Evolutionary conservation across 2,113 vertebrate species (phyloP).

Genomic region (Recurvirostra avosetta): DNA sequence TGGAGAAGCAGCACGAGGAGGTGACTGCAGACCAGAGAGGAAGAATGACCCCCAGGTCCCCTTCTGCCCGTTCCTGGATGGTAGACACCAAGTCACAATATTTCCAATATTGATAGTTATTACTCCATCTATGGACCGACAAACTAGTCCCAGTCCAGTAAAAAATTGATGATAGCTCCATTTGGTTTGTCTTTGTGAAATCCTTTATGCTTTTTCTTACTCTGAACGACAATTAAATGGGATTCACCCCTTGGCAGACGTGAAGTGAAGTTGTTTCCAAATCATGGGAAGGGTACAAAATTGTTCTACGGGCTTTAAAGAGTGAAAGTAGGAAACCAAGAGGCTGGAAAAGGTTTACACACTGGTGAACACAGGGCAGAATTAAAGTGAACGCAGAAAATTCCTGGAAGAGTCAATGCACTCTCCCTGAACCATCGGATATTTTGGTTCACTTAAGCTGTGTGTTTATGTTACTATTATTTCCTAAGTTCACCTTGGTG

Average conservation of each 20-base stretch:
- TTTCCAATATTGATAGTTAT: background rate
- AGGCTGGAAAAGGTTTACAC: background rate
- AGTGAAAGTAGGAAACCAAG: background rate
- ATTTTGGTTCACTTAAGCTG: constrained; percentile 33
- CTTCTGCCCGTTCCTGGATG: background rate
- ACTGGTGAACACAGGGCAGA: background rate
- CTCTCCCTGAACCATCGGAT: background rate
- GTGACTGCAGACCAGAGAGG: background rate
- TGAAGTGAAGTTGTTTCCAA: background rate
- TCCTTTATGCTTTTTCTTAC: background rate
- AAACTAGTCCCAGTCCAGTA: background rate
- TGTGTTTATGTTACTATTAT: constrained; percentile 7
- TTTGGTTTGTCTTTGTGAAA: background rate
- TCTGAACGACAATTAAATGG: background rate
- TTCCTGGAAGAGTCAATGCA: background rate
- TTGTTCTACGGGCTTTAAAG: background rate
- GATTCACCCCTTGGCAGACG: background rate
- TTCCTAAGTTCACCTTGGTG: constrained; percentile 43
- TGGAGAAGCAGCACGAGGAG: background rate
- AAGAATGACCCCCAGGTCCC: background rate
- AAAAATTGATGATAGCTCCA: background rate
- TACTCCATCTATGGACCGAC: background rate
- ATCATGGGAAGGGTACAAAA: background rate
- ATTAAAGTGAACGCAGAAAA: constrained; percentile 12
- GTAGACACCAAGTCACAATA: background rate